These are phyloP conservation scores for Sitobion miscanthi DNA, from an alignment of 1,140 invertebrate species.

Conservation along the genomic window DNA sequence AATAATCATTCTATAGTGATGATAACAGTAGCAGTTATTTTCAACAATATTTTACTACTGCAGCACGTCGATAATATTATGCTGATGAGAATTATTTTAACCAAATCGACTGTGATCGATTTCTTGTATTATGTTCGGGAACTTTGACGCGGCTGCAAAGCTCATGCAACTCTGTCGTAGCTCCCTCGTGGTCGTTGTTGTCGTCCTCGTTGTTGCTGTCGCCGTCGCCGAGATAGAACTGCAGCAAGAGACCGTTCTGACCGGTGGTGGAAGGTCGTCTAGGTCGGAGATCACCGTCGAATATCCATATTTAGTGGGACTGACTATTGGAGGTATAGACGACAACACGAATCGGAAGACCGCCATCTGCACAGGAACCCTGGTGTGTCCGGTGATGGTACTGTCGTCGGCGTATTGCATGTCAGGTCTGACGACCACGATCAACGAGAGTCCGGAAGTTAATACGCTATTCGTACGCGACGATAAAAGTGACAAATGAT, in stretches of 20 bases:
- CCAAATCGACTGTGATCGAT: not conserved
- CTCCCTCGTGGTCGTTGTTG: not conserved
- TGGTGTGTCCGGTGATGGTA: not conserved
- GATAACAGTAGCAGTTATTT: too few relatives aligned
- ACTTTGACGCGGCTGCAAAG: not conserved
- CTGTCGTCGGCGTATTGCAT: slow-evolving; percentile 25
- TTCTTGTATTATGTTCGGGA: not conserved
- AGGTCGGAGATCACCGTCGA: not conserved
- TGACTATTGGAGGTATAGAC: not conserved
- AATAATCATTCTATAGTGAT: too few relatives aligned
- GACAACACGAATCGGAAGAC: not conserved
- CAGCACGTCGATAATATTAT: not conserved
- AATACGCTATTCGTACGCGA: not conserved
- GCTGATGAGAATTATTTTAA: not conserved
- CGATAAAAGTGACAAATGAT: not conserved
- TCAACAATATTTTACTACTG: not conserved
- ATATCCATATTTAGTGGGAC: not conserved
- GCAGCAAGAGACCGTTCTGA: not conserved
- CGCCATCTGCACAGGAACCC: not conserved
- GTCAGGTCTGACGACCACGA: not conserved
- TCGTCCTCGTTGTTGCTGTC: too few relatives aligned
- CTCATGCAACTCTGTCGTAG: not conserved
- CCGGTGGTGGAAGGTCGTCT: too few relatives aligned
- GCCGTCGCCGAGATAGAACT: not conserved
- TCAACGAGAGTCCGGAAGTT: not conserved